Evolutionary conservation across 1,140 invertebrate species (phyloP).

Genomic region (Ephestia elutella): DNA sequence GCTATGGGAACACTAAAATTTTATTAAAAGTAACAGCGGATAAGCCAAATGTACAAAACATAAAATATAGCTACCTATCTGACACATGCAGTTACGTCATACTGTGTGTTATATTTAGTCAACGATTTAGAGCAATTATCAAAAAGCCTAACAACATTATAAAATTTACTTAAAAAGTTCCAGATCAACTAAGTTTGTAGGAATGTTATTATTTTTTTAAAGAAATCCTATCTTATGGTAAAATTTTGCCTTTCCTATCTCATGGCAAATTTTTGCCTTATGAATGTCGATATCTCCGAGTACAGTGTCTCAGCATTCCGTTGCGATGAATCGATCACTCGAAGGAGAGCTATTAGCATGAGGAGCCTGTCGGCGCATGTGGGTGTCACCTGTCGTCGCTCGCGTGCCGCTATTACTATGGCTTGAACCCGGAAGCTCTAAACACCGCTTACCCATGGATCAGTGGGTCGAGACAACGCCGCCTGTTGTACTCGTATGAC

Average conservation of each 20-base stretch:
- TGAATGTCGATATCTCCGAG: not conserved
- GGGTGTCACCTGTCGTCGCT: slow-evolving; percentile 23
- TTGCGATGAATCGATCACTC: slow-evolving; percentile 6
- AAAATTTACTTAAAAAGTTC: no score
- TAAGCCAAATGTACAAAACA: no score
- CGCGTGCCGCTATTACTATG: slow-evolving; percentile 17
- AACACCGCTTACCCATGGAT: slow-evolving; percentile 13
- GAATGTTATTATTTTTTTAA: not conserved
- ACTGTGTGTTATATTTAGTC: no score
- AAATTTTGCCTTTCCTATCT: no score
- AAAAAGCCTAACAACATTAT: no score
- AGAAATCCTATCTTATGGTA: not conserved
- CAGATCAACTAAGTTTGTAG: no score
- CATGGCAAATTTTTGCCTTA: slow-evolving; percentile 2
- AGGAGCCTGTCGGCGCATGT: not conserved
- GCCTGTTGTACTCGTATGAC: not conserved
- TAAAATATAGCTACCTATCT: no score
- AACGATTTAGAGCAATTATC: no score
- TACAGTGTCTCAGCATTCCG: slow-evolving; percentile 7
- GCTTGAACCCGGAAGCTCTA: slow-evolving; percentile 26
- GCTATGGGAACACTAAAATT: no score
- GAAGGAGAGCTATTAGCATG: slow-evolving; percentile 13
- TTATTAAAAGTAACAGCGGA: no score
- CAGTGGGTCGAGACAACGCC: slow-evolving; percentile 19
- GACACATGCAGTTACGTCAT: no score